These are phyloP conservation scores for Zoanthus gigantus DNA, from an alignment of 92 coral and sea anemone genomes.

Conservation along the genomic window DNA sequence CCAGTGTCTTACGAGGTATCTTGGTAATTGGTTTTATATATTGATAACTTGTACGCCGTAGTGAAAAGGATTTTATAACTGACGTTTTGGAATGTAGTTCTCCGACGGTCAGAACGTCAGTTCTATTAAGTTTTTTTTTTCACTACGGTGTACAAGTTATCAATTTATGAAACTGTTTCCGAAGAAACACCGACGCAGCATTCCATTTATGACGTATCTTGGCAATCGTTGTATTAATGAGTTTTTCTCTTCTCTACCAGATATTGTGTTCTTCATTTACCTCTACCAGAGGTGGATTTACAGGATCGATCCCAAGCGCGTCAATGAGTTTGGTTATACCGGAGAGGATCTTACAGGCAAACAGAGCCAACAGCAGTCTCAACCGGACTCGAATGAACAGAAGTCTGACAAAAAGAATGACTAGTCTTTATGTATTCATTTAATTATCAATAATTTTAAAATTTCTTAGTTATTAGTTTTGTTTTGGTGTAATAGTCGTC, in stretches of 20 bases:
- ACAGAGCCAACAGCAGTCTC: slow-evolving; percentile 19
- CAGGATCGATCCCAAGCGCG: slow-evolving; percentile 91
- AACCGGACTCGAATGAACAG: slow-evolving; percentile 17
- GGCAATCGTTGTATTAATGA: neutral
- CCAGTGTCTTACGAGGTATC: too few relatives aligned
- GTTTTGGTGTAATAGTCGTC: neutral
- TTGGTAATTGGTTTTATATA: too few relatives aligned
- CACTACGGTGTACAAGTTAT: too few relatives aligned
- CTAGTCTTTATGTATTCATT: neutral
- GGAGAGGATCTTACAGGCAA: slow-evolving; percentile 82
- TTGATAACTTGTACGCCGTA: too few relatives aligned
- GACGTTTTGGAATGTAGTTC: too few relatives aligned
- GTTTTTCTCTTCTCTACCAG: slow-evolving; percentile 43
- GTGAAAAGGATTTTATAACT: too few relatives aligned
- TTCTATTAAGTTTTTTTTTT: too few relatives aligned
- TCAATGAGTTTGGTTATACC: slow-evolving; percentile 94
- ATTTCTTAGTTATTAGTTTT: too few relatives aligned
- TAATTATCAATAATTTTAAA: too few relatives aligned
- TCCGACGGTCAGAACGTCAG: too few relatives aligned
- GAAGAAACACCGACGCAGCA: neutral
- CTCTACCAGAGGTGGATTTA: slow-evolving; percentile 99
- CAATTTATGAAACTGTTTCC: too few relatives aligned
- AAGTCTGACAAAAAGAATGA: slow-evolving; percentile 75
- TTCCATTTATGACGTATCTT: too few relatives aligned
- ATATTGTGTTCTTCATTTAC: slow-evolving; percentile 93